A percentile compares a stretch with the other conserved stretches of the same genome.
Evolutionary conservation across 2,797 vertebrate genomes (phyloP).

Genomic region (Thunnus albacares): DNA sequence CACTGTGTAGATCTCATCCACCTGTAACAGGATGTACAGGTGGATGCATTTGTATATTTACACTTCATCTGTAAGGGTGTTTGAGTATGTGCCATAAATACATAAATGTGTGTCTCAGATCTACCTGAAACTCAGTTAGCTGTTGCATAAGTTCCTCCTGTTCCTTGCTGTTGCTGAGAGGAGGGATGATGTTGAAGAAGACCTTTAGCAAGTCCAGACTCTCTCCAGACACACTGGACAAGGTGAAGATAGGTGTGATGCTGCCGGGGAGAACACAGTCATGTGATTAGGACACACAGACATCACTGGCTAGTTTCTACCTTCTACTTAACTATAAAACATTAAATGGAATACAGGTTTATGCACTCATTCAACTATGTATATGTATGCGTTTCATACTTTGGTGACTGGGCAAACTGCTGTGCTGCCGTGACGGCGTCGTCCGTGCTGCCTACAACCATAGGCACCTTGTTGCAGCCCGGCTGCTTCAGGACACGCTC

Average conservation of each 20-base stretch:
- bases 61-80: neutral
- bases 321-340: neutral
- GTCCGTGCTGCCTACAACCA: slow-evolving; percentile 91
- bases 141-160: slow-evolving; percentile 99
- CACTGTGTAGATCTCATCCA: slow-evolving; percentile 99
- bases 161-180: slow-evolving; percentile 97
- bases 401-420: slow-evolving; percentile 93
- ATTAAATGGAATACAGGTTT: neutral
- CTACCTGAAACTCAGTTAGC: slow-evolving; percentile 97
- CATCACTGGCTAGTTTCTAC: neutral
- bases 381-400: slow-evolving; percentile 52
- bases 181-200: slow-evolving; percentile 98
- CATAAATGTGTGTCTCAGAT: neutral
- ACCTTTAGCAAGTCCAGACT: slow-evolving; percentile 96
- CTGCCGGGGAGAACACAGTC: slow-evolving; percentile 75
- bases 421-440: slow-evolving; percentile 98
- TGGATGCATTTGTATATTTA: neutral
- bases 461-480: slow-evolving; percentile 97
- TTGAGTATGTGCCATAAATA: neutral
- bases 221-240: slow-evolving; percentile 97
- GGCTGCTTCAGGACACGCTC: slow-evolving; percentile 96
- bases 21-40: slow-evolving; percentile 82
- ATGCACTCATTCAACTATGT: neutral
- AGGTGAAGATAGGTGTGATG: slow-evolving; percentile 96
- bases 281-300: neutral